Conservation (phyloP, 2,888 invertebrate species). For the Xestia xanthographa region DNA sequence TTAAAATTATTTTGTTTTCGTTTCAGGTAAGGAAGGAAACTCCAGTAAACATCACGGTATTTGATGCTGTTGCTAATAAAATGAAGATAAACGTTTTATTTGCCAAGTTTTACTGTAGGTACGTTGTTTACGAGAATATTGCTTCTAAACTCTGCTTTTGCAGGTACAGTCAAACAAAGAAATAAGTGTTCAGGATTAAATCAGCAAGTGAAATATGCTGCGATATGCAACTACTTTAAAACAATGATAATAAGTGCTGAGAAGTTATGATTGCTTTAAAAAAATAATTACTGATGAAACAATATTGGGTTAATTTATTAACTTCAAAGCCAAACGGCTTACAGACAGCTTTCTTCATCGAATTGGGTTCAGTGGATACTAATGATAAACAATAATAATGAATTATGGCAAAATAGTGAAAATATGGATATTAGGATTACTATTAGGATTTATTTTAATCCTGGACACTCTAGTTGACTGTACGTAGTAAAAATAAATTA, state of each 20-base stretch:
- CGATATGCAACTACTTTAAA: no score
- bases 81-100: conserved; percentile 64
- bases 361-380: no score
- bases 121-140: conserved; percentile 41
- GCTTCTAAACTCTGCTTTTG: conserved; percentile 19
- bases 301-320: no score
- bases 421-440: no score
- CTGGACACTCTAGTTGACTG: no score
- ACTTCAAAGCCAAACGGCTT: no score
- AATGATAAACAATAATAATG: no score
- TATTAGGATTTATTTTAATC: no score
- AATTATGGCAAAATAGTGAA: no score
- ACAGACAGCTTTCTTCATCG: no score
- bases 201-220: not conserved
- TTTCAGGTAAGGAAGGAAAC: conserved; percentile 65
- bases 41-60: conserved; percentile 24
- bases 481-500: conserved; percentile 19
- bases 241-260: not conserved
- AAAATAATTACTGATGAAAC: no score
- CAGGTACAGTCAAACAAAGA: conserved; percentile 8
- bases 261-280: not conserved
- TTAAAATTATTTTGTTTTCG: conserved; percentile 44
- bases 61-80: conserved; percentile 49
- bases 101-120: conserved; percentile 42
- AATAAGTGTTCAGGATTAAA: not conserved